Evolutionary conservation across 2,888 invertebrate species (phyloP).

Genomic region (Netelia melanura): DNA sequence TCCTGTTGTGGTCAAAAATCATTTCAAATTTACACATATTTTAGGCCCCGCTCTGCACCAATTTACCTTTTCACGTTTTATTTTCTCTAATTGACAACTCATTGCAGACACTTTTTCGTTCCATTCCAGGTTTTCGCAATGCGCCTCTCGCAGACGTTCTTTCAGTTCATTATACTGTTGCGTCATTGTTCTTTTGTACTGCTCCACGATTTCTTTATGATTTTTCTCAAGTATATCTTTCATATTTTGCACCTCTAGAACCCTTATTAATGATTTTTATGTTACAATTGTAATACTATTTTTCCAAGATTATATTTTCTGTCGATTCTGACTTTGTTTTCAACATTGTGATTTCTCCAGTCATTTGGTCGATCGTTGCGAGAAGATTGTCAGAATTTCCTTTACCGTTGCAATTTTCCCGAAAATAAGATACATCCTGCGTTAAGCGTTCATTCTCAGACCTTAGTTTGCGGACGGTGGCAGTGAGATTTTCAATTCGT

Average conservation of each 20-base stretch:
- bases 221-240: conserved; percentile 72
- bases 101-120: conserved; percentile 73
- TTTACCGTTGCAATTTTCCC: conserved; percentile 48
- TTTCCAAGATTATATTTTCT: background rate
- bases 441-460: conserved; percentile 72
- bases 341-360: conserved; percentile 53
- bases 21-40: background rate
- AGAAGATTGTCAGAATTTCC: conserved; percentile 46
- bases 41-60: background rate
- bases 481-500: conserved; percentile 68
- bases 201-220: conserved; percentile 72
- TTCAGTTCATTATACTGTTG: conserved; percentile 73
- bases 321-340: conserved; percentile 55
- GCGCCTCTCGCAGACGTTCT: conserved; percentile 69
- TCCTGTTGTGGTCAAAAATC: conserved; percentile 65
- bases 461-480: conserved; percentile 71
- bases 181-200: conserved; percentile 72
- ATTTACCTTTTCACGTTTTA: conserved; percentile 75
- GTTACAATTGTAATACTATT: background rate
- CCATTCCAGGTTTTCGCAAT: conserved; percentile 70
- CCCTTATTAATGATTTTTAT: conserved; percentile 62
- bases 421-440: conserved; percentile 63
- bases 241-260: conserved; percentile 73
- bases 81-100: conserved; percentile 73
- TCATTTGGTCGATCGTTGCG: conserved; percentile 57